Evolutionary conservation across 2,113 vertebrate genomes (phyloP), one percentile per base, ranked within the genome.

Genomic region (Axis porcinus): DNA sequence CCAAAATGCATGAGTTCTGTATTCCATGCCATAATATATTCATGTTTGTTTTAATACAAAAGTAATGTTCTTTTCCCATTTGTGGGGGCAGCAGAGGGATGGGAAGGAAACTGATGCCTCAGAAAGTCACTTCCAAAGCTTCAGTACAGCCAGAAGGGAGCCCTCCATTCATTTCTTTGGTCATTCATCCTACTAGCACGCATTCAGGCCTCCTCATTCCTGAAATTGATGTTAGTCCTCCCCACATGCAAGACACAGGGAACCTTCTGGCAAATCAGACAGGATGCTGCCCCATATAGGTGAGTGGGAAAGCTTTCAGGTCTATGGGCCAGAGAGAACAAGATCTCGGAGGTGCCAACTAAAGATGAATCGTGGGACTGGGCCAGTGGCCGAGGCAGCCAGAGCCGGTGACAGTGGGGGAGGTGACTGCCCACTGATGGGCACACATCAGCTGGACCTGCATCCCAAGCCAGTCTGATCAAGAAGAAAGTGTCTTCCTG

Each of bases 1-100:
- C 96, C 88, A 86, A 86, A 94, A 95, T 93, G 81, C 88, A 94
- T 83, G 78, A 90, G 87, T 88, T 78, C 79, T 40, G 17, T 55
- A 33, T 90, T 67, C 81, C 47, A 2, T 16, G 70, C 76, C 36
- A 15, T 82, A 50, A 85, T 43, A 43, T 64, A 82, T 86, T 86
- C 79, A 55, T 91, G 94, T 84, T 94, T 93, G 67, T 55, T 96
- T 55, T 82, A 78, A 95, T 83, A 58, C 60, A 89, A 40, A 67
- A 50, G 40, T 36, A 45, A 36, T 6, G 2, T 54, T 90, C 82
- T 90, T 54, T 76, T 57, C 54, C 58, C n/a, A 9, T 33, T 62
- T 45, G 33, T 2, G 23, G 40, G 23, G 40, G 23, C 67, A 74
- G 74, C 5, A 11, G 67, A 74, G 36, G 67, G n/a, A 6, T 40